phyloP scores from a whole-genome alignment of 2,113 vertebrate genomes.

The Phyllostomus hastatus region DNA sequence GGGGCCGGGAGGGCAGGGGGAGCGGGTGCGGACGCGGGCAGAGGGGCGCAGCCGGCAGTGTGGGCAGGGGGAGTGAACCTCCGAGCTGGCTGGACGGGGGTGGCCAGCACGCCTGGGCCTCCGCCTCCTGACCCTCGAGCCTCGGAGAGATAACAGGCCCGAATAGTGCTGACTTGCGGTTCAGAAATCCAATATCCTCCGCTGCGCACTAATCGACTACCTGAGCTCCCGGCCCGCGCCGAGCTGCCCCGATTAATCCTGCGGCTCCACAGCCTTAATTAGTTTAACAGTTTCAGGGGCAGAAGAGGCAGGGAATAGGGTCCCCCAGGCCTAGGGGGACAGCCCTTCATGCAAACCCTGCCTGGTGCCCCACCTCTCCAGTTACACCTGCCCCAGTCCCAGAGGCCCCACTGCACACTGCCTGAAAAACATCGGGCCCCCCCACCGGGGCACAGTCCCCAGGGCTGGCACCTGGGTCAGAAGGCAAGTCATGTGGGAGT shows the following conservation, averaged over 20 bases:
- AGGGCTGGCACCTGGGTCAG: background rate
- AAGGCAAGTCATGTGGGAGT: background rate
- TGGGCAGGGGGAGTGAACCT: slow-evolving; percentile 36
- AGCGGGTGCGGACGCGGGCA: background rate
- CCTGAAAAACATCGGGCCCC: slow-evolving; percentile 13
- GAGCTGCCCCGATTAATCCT: slow-evolving; percentile 78
- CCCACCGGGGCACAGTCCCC: background rate
- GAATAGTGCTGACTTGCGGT: slow-evolving; percentile 79
- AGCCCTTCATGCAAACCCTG: background rate
- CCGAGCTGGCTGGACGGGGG: background rate
- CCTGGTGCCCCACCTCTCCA: background rate
- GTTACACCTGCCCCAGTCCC: slow-evolving; percentile 18
- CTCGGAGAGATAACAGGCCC: slow-evolving; percentile 75
- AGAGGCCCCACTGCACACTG: background rate
- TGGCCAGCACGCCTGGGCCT: slow-evolving; percentile 18
- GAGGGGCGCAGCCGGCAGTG: background rate
- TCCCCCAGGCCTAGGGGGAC: slow-evolving; percentile 20
- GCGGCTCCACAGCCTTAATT: slow-evolving; percentile 73
- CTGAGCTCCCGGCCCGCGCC: slow-evolving; percentile 69
- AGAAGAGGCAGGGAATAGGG: slow-evolving; percentile 58
- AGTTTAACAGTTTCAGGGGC: slow-evolving; percentile 77
- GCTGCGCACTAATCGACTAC: slow-evolving; percentile 75
- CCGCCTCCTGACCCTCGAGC: slow-evolving; percentile 72
- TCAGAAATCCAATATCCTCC: slow-evolving; percentile 79
- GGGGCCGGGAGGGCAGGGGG: background rate